A percentile compares a stretch with the other conserved stretches of the same genome.
Conservation (phyloP, 35 echinoderm and acorn worm species). For the Antedon bifida region DNA sequence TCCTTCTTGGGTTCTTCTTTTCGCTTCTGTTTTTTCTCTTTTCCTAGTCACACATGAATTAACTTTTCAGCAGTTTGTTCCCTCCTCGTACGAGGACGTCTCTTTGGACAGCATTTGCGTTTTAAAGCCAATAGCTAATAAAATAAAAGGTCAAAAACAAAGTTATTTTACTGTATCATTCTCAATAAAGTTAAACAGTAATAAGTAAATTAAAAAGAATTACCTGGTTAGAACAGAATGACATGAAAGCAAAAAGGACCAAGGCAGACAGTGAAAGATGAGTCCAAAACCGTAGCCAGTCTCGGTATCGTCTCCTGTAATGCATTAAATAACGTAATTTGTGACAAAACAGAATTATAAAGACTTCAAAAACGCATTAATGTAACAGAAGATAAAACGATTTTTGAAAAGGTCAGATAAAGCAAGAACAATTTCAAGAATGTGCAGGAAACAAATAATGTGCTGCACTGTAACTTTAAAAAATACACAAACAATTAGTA, state of each 20-base stretch:
- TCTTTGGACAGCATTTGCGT: conserved; percentile 29
- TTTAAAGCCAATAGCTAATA: conserved; percentile 28
- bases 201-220: not conserved
- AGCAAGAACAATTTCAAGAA: too few species aligned
- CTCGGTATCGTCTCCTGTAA: conserved; percentile 75
- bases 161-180: too few species aligned
- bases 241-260: conserved; percentile 58
- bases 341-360: too few species aligned
- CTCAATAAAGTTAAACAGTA: not conserved
- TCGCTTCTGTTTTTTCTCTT: not conserved
- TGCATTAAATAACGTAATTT: not conserved
- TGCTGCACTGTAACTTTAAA: too few species aligned
- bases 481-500: too few species aligned
- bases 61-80: conserved; percentile 39
- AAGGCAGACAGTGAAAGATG: conserved; percentile 68
- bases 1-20: not conserved
- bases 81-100: conserved; percentile 4
- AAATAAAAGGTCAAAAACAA: not conserved
- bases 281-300: conserved; percentile 96
- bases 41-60: conserved; percentile 38
- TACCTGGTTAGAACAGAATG: conserved; percentile 93
- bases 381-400: too few species aligned
- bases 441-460: too few species aligned
- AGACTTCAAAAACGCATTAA: too few species aligned
- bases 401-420: too few species aligned